phyloP scores from a whole-genome alignment of 2,888 invertebrate species.

The Metopia argyrocephala region DNA sequence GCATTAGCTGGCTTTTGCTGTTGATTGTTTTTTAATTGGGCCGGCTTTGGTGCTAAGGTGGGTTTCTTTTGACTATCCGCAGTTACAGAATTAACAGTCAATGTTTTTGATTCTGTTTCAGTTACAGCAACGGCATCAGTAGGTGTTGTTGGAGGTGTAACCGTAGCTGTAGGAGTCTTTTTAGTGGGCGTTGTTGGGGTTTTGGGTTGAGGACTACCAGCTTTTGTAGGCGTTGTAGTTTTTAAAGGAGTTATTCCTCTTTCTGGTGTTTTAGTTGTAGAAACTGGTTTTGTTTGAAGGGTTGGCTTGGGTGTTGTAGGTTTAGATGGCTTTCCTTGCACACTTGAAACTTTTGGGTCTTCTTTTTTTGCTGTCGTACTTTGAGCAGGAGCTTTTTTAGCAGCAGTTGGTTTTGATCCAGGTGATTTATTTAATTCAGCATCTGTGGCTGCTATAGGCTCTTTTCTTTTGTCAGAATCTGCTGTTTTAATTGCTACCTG shows the following conservation, averaged over 20 bases:
- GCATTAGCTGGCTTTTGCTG: conserved; percentile 89
- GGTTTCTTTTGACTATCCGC: conserved; percentile 81
- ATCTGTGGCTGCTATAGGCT: background rate
- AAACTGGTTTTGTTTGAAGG: conserved; percentile 2
- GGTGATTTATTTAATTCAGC: conserved; percentile 26
- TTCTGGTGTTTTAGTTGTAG: conserved; percentile 33
- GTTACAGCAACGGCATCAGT: background rate
- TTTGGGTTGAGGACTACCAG: conserved; percentile 43
- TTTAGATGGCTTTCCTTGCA: conserved; percentile 40
- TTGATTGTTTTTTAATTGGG: conserved; percentile 86
- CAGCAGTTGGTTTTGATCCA: conserved; percentile 22
- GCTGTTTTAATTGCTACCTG: background rate
- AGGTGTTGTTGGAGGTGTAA: conserved; percentile 33
- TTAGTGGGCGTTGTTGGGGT: conserved; percentile 20
- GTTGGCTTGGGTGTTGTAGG: conserved; percentile 31
- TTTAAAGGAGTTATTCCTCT: conserved; percentile 20
- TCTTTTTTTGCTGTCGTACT: conserved; percentile 27
- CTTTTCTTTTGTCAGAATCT: conserved; percentile 5
- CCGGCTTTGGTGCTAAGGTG: conserved; percentile 85
- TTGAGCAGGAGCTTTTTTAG: conserved; percentile 16
- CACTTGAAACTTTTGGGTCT: conserved; percentile 26
- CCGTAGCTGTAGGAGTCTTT: conserved; percentile 4
- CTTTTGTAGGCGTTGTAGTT: conserved; percentile 38
- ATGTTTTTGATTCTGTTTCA: conserved; percentile 9
- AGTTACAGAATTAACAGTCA: background rate